These are phyloP conservation scores for Noctuana brunneofusca DNA, from an alignment of 2,888 invertebrate species.

Conservation along the genomic window DNA sequence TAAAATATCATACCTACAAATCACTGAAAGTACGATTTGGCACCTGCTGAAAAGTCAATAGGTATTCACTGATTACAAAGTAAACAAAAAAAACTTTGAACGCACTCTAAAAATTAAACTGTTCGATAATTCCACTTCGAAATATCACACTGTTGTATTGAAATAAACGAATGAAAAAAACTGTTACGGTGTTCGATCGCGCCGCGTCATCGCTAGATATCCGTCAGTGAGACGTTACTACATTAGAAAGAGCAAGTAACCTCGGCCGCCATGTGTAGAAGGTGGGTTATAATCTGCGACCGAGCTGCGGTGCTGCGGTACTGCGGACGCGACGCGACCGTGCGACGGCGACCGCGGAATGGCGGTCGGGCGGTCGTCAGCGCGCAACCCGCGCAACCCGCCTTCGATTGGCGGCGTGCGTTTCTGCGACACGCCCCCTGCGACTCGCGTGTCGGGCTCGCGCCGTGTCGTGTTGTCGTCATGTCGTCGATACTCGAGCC, in stretches of 20 bases:
- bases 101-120: neutral
- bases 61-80: neutral
- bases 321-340: constrained; percentile 28
- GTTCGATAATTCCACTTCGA: neutral
- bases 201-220: neutral
- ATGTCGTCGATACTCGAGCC: neutral
- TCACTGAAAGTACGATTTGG: neutral
- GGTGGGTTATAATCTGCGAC: constrained; percentile 38
- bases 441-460: constrained; percentile 34
- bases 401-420: constrained; percentile 26
- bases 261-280: neutral
- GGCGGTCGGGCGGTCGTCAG: constrained; percentile 17
- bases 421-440: constrained; percentile 32
- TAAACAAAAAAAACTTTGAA: neutral
- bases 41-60: neutral
- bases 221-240: neutral
- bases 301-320: constrained; percentile 50
- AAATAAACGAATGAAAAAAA: neutral
- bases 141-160: neutral
- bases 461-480: constrained; percentile 31
- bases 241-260: neutral
- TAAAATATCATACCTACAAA: too few species aligned
- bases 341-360: constrained; percentile 38
- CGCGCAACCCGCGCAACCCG: constrained; percentile 15
- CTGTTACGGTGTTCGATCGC: neutral